A percentile compares a stretch with the other conserved stretches of the same genome.
These are phyloP conservation scores for Poicephalus gulielmi DNA, from an alignment of 2,113 vertebrate genomes.

Conservation along the genomic window DNA sequence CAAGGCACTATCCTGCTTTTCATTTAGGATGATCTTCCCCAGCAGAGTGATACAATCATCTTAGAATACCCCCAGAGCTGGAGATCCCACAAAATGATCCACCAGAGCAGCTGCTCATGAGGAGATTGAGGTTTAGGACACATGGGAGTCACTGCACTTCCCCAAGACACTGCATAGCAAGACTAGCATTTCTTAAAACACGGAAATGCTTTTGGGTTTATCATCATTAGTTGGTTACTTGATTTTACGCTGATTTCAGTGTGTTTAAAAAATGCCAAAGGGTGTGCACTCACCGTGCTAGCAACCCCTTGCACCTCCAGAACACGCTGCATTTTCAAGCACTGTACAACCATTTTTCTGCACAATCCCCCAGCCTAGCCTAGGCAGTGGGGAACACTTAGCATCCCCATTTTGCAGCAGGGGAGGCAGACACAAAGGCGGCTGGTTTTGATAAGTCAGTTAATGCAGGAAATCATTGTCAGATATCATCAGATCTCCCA, in stretches of 20 bases:
- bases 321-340: rapidly evolving
- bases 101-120: not conserved
- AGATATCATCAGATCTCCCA: not conserved
- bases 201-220: not conserved
- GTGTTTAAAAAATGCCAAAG: not conserved
- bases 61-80: not conserved
- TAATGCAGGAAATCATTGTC: not conserved
- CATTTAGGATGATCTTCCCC: not conserved
- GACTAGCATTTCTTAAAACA: rapidly evolving
- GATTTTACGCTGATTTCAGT: not conserved
- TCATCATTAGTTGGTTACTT: too few species aligned
- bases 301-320: too few species aligned
- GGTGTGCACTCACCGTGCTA: rapidly evolving
- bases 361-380: too few species aligned
- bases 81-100: not conserved
- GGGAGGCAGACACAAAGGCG: not conserved
- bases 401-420: not conserved
- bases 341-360: rapidly evolving
- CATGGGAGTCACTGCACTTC: not conserved
- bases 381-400: rapidly evolving
- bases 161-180: not conserved
- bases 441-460: not conserved
- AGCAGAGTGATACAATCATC: not conserved
- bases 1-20: not conserved
- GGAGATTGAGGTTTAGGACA: rapidly evolving